Evolutionary conservation across 2,797 vertebrate species (phyloP).

Genomic region (Amblyraja radiata): DNA sequence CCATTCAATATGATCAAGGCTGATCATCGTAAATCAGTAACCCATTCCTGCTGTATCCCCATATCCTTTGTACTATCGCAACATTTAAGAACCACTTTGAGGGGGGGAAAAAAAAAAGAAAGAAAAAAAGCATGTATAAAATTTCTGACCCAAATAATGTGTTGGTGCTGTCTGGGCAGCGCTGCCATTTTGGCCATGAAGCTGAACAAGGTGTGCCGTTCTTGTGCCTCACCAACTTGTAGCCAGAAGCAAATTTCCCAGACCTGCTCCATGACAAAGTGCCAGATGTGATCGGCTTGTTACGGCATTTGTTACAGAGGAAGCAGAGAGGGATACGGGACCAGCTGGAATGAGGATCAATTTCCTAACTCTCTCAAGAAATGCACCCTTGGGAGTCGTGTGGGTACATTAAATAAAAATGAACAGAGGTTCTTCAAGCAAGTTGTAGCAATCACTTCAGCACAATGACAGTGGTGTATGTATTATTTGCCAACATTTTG

Average conservation of each 20-base stretch:
- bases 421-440: slow-evolving; percentile 16
- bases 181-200: not conserved
- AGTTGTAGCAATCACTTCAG: not conserved
- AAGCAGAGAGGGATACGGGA: slow-evolving; percentile 1
- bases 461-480: not conserved
- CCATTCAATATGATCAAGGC: too few relatives aligned
- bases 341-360: slow-evolving; percentile 33
- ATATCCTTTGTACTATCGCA: too few relatives aligned
- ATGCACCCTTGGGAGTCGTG: slow-evolving; percentile 22
- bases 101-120: too few relatives aligned
- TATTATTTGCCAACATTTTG: slow-evolving; percentile 24
- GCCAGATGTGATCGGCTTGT: slow-evolving; percentile 24
- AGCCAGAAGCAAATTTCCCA: slow-evolving; percentile 7
- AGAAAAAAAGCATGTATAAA: not conserved
- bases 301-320: slow-evolving; percentile 20
- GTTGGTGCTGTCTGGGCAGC: not conserved
- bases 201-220: not conserved
- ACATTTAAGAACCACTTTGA: too few relatives aligned
- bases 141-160: not conserved
- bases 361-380: slow-evolving; percentile 21
- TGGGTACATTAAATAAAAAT: slow-evolving; percentile 10
- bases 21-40: too few relatives aligned
- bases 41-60: too few relatives aligned
- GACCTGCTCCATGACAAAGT: slow-evolving; percentile 22
- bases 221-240: not conserved